Conservation (phyloP, 2,113 vertebrate species). For the Corythornis cristatus region DNA sequence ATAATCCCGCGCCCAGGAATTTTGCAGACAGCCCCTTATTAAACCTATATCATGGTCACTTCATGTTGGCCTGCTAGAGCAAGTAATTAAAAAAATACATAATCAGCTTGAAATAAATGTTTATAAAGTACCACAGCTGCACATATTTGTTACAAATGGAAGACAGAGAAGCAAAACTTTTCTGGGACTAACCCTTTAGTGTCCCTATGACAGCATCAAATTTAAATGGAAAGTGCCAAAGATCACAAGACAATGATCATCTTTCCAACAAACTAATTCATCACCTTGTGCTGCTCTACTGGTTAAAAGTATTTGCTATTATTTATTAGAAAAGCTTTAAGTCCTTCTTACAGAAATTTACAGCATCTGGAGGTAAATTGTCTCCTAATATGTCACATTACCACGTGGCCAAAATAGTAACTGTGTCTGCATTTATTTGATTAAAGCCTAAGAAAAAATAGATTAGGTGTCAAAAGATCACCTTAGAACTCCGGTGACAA, state of each 20-base stretch:
- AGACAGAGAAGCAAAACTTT: slow-evolving; percentile 41
- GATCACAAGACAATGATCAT: background rate
- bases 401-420: slow-evolving; percentile 58
- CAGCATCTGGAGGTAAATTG: slow-evolving; percentile 18
- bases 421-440: slow-evolving; percentile 70
- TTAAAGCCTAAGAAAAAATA: slow-evolving; percentile 68
- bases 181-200: slow-evolving; percentile 54
- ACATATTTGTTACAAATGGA: slow-evolving; percentile 66
- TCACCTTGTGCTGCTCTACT: background rate
- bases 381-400: slow-evolving; percentile 46
- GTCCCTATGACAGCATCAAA: slow-evolving; percentile 3
- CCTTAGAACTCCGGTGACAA: slow-evolving; percentile 61
- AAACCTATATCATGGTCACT: slow-evolving; percentile 29
- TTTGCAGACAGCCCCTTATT: slow-evolving; percentile 27
- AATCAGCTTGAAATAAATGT: slow-evolving; percentile 68
- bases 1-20: background rate
- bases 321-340: background rate
- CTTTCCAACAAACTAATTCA: background rate
- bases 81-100: slow-evolving; percentile 55
- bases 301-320: background rate
- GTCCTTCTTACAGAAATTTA: background rate
- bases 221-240: background rate
- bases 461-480: slow-evolving; percentile 69
- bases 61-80: background rate
- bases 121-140: slow-evolving; percentile 67